Base-by-base conservation (phyloP, 2,113 vertebrate species). In the Eulemur rufifrons region DNA sequence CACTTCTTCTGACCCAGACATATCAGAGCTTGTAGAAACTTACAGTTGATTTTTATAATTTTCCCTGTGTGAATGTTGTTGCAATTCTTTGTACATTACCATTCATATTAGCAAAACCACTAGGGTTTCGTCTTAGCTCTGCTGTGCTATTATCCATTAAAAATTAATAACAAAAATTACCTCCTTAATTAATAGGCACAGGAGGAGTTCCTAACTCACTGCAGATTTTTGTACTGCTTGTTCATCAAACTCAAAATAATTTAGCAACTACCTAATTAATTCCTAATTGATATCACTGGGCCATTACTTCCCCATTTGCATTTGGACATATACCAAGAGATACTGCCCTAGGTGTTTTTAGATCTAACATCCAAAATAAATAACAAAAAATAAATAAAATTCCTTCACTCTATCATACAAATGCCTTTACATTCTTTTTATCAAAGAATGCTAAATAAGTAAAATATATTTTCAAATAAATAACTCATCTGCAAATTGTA, bases 101-200 rank as follows among this genome's bases (percentile, higher is more conserved):
- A 76, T 87, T 96, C 81, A 95, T 66, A 89, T 42, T 87, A 96
- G 66, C 83, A 97, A 96, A 86, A 86, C 32, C 73, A 91, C 90
- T 86, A 83, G 47, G 59, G 68, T 89, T 98, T 97, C 20, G 80
- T 37, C 54, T 95, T 86, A 95, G 52, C 83, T 97, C 96, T 97
- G 95, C 76, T 89, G 21, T 97, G 74, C 86, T 96, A 95, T 39
- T 6, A 3, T 63, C 42, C 96, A 98, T 95, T 98, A 97, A 98
- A 98, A 98, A 98, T 95, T 97, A 98, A 98, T 97, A 98, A 90
- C 89, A 98, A 98, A 97, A 98, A 98, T 98, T 98, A 98, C 78
- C 77, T 92, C 80, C 71, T 97, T 97, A 98, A 98, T 98, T 98
- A 98, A 98, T 94, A 97, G 90, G 71, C 98, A 97, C 97, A 97